Percentiles rank a stretch among this genome's conserved stretches.
Evolutionary conservation across 92 coral and sea anemone genomes (phyloP).

Genomic region (Heliopora coerulea): DNA sequence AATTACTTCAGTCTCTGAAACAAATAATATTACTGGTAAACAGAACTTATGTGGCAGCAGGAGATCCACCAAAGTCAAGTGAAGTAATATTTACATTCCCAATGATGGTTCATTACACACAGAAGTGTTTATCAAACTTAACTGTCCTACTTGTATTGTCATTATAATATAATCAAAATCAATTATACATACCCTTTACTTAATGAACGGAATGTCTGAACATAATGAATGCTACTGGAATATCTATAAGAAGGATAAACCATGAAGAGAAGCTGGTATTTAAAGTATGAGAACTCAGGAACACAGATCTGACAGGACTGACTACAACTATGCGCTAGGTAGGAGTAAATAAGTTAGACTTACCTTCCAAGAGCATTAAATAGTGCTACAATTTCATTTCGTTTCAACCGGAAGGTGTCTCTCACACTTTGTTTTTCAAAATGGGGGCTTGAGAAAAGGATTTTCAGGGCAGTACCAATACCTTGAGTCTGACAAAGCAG

Average conservation of each 20-base stretch:
- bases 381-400: slow-evolving; percentile 86
- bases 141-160: too few species aligned
- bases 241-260: slow-evolving; percentile 46
- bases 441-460: slow-evolving; percentile 86
- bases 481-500: slow-evolving; percentile 88
- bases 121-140: too few species aligned
- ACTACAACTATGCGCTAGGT: background rate
- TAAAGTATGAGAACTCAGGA: too few species aligned
- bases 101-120: too few species aligned
- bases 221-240: slow-evolving; percentile 82
- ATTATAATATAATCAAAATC: too few species aligned
- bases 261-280: background rate
- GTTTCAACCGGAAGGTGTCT: slow-evolving; percentile 63
- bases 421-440: slow-evolving; percentile 63
- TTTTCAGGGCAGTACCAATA: slow-evolving; percentile 93
- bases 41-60: too few species aligned
- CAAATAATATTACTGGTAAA: too few species aligned
- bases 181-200: slow-evolving; percentile 71
- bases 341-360: background rate
- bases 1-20: too few species aligned
- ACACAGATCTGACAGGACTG: too few species aligned
- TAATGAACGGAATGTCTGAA: slow-evolving; percentile 69
- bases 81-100: too few species aligned
- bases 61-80: too few species aligned
- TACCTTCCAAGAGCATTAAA: slow-evolving; percentile 94